Evolutionary conservation across 2,888 invertebrate genomes (phyloP).

Genomic region (Mesoligia furuncula): DNA sequence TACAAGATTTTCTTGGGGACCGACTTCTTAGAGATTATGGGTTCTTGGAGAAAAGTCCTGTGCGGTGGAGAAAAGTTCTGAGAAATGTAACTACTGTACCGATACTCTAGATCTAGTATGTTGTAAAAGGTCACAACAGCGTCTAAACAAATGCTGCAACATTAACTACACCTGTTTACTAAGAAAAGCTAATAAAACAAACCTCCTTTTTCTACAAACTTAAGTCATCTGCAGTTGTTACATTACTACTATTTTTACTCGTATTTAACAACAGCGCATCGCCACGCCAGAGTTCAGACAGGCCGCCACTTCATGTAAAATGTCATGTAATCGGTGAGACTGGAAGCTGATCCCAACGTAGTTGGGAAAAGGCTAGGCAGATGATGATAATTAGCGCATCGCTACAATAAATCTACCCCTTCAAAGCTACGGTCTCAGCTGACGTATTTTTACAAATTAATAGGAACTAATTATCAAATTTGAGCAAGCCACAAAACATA

Average conservation of each 20-base stretch:
- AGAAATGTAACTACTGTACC: background rate
- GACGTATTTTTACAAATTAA: constrained; percentile 10
- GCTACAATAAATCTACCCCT: background rate
- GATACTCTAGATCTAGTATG: background rate
- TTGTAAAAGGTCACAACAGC: constrained; percentile 2
- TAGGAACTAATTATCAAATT: constrained; percentile 16
- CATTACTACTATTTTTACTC: constrained; percentile 2
- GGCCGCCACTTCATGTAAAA: background rate
- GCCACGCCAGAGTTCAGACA: background rate
- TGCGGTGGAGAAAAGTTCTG: background rate
- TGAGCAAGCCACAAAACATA: constrained; percentile 43
- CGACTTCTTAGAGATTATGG: constrained; percentile 3
- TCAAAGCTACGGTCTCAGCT: background rate
- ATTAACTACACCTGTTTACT: constrained; percentile 51
- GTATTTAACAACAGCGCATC: background rate
- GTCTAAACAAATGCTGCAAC: constrained; percentile 28
- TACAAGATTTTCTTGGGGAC: constrained; percentile 37
- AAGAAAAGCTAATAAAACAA: constrained; percentile 43
- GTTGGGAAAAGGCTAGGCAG: background rate
- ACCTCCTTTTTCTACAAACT: constrained; percentile 29
- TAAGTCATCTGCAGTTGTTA: constrained; percentile 6
- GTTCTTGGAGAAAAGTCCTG: background rate
- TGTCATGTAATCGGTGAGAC: too few species aligned
- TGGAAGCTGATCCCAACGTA: background rate
- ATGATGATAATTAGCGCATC: background rate